phyloP scores from a whole-genome alignment of 53 echinoderm and acorn worm genomes.

The Temnopleurus reevesii region DNA sequence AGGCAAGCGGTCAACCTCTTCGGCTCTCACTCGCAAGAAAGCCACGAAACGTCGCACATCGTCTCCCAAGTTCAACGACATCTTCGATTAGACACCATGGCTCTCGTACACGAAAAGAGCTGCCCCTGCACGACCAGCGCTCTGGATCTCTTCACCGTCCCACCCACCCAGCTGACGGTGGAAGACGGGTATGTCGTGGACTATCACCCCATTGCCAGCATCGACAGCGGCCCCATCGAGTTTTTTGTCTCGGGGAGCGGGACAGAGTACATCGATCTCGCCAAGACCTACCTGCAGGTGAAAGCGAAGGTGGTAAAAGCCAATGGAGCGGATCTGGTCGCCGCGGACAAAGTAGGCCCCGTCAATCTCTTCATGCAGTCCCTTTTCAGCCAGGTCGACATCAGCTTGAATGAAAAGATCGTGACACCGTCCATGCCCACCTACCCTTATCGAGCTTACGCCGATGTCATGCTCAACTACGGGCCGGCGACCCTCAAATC shows the following conservation, averaged over 20 bases:
- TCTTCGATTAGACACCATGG: neutral
- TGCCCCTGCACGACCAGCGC: conserved; percentile 43
- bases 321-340: conserved; percentile 18
- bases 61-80: neutral
- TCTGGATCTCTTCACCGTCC: conserved; percentile 54
- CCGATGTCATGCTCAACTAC: conserved; percentile 52
- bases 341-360: conserved; percentile 48
- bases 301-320: conserved; percentile 52
- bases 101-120: neutral
- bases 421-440: conserved; percentile 32
- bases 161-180: conserved; percentile 50
- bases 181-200: conserved; percentile 9
- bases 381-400: conserved; percentile 61
- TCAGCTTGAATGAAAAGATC: conserved; percentile 52
- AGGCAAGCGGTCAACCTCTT: neutral
- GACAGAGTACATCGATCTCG: conserved; percentile 60
- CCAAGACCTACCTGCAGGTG: conserved; percentile 58
- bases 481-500: neutral
- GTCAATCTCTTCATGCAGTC: conserved; percentile 40
- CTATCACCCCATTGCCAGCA: conserved; percentile 55
- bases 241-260: conserved; percentile 43
- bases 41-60: neutral
- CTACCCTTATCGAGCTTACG: conserved; percentile 49
- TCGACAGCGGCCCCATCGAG: conserved; percentile 50
- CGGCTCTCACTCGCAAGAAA: neutral